Base-by-base conservation (phyloP, 2,113 vertebrate genomes). In the Oryzias celebensis region DNA sequence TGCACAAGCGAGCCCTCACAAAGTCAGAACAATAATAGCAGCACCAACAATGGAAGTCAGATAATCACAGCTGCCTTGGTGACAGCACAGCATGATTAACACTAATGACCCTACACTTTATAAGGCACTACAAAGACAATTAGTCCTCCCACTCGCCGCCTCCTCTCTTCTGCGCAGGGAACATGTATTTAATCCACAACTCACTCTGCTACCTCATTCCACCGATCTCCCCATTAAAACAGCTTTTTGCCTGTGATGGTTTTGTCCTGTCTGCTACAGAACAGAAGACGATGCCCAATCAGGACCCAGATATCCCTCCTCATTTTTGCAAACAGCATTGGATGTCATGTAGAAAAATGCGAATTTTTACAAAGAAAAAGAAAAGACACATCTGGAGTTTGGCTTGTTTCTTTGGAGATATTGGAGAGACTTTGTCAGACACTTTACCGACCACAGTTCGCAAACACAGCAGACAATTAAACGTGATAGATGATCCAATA, bases 1-100 rank as follows among this genome's bases (percentile, higher is more conserved):
- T 17, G 4, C 10, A 36, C 46, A 41, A 69, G 56, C 65, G 52
- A 64, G 36, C 65, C 50, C 57, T 77, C 65, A 73, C 46, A 65
- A 52, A 20, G 58, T n/a, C 60, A 69, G 65, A 68, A 65, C 63
- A 54, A 75, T 47, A 57, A 78, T 52, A 52, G 68, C 56, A 24
- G 65, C 52, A 3, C 60, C 73, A 68, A 84, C 78, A 83, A 80
- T 77, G 75, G 69, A 58, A 77, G 85, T 78, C 70, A 75, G 77
- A 85, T 82, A 86, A 89, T 84, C 71, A 76, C 74, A 75, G 78
- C 75, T 55, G 75, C 76, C 79, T 77, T 78, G 72, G 83, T 90
- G 87, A 90, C 83, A 81, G 81, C 87, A 81, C 73, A 65, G 75
- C 72, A 60, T 84, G 85, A 92, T 90, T 90, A 90, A 82, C 82